These are phyloP conservation scores for Austrolebias charrua DNA, from an alignment of 2,797 vertebrate species.

Conservation along the genomic window DNA sequence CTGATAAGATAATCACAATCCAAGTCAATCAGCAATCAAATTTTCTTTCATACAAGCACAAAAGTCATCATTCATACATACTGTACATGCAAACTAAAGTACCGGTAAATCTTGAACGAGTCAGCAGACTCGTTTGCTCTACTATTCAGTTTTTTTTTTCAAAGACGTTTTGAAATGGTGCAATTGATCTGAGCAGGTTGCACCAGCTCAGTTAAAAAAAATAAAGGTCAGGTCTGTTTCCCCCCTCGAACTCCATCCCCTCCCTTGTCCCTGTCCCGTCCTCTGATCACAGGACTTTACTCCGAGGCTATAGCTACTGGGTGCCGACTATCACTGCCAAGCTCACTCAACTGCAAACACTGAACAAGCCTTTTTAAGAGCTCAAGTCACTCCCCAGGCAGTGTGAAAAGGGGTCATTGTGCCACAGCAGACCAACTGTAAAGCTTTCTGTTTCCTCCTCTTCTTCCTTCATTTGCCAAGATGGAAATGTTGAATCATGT, in stretches of 20 bases:
- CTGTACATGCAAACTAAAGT: too few species aligned
- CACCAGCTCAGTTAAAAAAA: constrained; percentile 35
- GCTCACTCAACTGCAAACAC: constrained; percentile 37
- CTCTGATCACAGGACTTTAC: constrained; percentile 24
- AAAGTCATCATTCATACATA: too few species aligned
- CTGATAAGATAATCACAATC: too few species aligned
- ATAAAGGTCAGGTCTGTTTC: constrained; percentile 22
- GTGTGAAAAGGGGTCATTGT: constrained; percentile 68
- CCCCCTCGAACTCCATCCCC: constrained; percentile 25
- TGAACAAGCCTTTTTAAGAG: constrained; percentile 50
- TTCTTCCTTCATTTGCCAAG: neutral
- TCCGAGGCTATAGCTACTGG: constrained; percentile 46
- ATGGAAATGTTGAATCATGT: constrained; percentile 24
- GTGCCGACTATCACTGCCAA: constrained; percentile 45
- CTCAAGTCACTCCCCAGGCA: constrained; percentile 18
- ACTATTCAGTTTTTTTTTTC: neutral
- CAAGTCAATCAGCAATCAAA: too few species aligned
- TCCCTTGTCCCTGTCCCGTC: constrained; percentile 34
- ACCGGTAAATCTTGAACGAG: too few species aligned
- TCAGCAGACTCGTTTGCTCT: too few species aligned
- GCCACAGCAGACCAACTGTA: constrained; percentile 42
- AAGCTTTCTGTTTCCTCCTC: constrained; percentile 33
- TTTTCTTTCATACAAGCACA: too few species aligned
- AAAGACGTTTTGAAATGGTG: constrained; percentile 32
- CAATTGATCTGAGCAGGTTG: constrained; percentile 51